A percentile compares a stretch with the other conserved stretches of the same genome.
phyloP scores from a whole-genome alignment of 1,140 invertebrate species.

The Drosophila mayri region DNA sequence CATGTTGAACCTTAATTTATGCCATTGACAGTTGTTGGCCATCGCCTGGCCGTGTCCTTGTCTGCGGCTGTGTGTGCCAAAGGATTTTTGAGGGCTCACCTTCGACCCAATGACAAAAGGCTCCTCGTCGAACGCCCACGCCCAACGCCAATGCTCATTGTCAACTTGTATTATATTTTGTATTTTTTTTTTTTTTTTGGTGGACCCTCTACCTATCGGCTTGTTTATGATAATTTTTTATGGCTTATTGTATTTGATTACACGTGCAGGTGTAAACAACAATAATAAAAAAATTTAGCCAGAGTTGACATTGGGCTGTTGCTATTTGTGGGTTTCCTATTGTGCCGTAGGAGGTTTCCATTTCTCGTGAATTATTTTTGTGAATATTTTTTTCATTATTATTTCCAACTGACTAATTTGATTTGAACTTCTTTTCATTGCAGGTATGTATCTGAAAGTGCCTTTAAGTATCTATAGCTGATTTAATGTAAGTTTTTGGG shows the following conservation, averaged over 20 bases:
- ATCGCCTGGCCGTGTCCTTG: conserved; percentile 39
- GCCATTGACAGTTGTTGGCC: conserved; percentile 54
- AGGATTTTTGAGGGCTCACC: conserved; percentile 73
- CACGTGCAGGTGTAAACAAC: conserved; percentile 66
- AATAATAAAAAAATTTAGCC: conserved; percentile 43
- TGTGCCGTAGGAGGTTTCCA: conserved; percentile 38
- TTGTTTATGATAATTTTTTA: conserved; percentile 78
- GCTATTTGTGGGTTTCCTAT: conserved; percentile 59
- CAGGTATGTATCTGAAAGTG: conserved; percentile 55
- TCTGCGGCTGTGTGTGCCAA: conserved; percentile 67
- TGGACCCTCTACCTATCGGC: conserved; percentile 1
- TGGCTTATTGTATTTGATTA: conserved; percentile 82
- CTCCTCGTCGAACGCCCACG: conserved; percentile 5
- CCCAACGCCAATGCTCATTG: conserved; percentile 27
- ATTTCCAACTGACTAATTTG: conserved; percentile 25
- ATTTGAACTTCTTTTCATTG: conserved; percentile 36
- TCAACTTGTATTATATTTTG: conserved; percentile 34
- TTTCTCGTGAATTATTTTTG: conserved; percentile 37
- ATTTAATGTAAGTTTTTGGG: conserved; percentile 17
- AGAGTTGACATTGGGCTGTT: conserved; percentile 34
- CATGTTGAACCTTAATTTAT: conserved; percentile 79
- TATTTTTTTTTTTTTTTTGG: conserved; percentile 21
- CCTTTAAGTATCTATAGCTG: background rate
- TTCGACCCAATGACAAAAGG: conserved; percentile 53
- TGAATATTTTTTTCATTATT: background rate